Conservation (phyloP, 2,797 vertebrate species). For the Eulemur rubriventer region DNA sequence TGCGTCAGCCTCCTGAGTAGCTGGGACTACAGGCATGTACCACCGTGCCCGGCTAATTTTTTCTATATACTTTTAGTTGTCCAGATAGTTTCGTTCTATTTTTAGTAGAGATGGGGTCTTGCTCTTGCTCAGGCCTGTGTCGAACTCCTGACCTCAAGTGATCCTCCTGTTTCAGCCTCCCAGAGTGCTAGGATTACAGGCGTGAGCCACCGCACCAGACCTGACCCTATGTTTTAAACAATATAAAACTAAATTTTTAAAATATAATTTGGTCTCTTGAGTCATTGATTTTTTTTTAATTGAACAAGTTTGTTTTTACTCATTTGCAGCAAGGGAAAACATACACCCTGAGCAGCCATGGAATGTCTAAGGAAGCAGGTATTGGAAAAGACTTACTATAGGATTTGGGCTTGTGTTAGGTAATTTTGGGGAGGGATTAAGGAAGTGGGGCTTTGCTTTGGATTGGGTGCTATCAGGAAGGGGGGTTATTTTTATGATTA, state of each 20-base stretch:
- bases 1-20: too few relatives aligned
- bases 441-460: constrained; percentile 2
- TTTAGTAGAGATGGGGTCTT: too few relatives aligned
- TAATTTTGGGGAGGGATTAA: not conserved
- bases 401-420: constrained; percentile 17
- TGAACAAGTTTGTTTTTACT: constrained; percentile 12
- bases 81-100: too few relatives aligned
- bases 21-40: too few relatives aligned
- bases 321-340: not conserved
- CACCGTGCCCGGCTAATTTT: too few relatives aligned
- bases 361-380: not conserved
- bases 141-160: too few relatives aligned
- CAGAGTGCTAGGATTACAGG: too few relatives aligned
- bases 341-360: not conserved
- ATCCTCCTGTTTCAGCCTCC: too few relatives aligned
- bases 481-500: not conserved
- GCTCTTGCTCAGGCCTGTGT: too few relatives aligned
- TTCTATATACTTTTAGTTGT: too few relatives aligned
- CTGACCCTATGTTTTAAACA: constrained; percentile 39
- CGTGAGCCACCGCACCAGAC: too few relatives aligned
- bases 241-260: constrained; percentile 44
- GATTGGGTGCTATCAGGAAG: constrained; percentile 24
- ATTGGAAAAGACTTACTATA: constrained; percentile 36
- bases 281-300: constrained; percentile 20
- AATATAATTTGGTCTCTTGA: constrained; percentile 25